Conservation (phyloP, 2,888 invertebrate genomes). For the Colletes collaris region DNA sequence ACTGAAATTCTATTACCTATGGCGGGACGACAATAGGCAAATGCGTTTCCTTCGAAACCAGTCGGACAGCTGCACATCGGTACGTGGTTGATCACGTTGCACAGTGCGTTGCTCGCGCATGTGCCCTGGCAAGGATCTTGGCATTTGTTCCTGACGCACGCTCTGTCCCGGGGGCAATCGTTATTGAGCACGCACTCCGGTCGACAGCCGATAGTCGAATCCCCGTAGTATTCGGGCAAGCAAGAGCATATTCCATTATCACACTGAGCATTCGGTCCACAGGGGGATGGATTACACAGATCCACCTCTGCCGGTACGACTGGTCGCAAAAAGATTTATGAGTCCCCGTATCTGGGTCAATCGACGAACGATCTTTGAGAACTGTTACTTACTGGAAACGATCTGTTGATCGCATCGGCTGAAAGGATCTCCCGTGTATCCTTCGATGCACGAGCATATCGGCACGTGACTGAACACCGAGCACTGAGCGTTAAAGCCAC, state of each 20-base stretch:
- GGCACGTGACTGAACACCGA: conserved; percentile 83
- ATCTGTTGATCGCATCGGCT: conserved; percentile 84
- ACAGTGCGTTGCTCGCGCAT: conserved; percentile 90
- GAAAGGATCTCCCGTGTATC: conserved; percentile 85
- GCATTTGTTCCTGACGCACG: conserved; percentile 90
- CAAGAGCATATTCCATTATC: conserved; percentile 87
- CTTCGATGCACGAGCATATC: conserved; percentile 82
- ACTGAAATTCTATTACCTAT: conserved; percentile 75
- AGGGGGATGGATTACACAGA: conserved; percentile 93
- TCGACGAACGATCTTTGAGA: background rate
- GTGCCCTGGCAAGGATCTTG: conserved; percentile 91
- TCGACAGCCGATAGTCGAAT: conserved; percentile 84
- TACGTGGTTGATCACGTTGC: conserved; percentile 90
- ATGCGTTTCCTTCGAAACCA: conserved; percentile 83
- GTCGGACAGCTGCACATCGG: conserved; percentile 90
- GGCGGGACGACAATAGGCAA: conserved; percentile 80
- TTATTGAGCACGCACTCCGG: conserved; percentile 89
- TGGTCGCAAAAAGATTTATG: conserved; percentile 16
- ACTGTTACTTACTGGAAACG: conserved; percentile 87
- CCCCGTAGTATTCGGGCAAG: conserved; percentile 85
- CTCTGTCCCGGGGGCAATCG: conserved; percentile 89
- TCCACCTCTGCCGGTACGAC: conserved; percentile 82
- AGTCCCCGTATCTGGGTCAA: background rate
- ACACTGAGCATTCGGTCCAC: conserved; percentile 88
- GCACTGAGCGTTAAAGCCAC: conserved; percentile 85